Evolutionary conservation across 2,113 vertebrate genomes (phyloP).

Genomic region (Zosterops lateralis): DNA sequence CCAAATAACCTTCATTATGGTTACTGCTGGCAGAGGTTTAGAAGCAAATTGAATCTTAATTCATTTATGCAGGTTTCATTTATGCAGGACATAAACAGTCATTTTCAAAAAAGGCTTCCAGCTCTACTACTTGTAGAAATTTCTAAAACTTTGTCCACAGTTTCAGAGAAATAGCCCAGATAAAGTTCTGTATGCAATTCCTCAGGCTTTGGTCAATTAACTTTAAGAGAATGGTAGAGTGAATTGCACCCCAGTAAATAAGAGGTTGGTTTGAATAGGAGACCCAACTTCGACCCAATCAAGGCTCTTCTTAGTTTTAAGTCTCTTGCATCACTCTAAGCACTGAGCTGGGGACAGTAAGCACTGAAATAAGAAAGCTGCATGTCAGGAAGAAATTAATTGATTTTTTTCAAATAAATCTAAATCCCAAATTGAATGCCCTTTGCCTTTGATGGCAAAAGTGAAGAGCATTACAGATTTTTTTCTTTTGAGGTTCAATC

Average conservation of each 20-base stretch:
- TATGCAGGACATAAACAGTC: background rate
- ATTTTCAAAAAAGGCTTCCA: background rate
- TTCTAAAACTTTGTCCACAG: background rate
- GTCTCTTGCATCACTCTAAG: background rate
- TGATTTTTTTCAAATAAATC: background rate
- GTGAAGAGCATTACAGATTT: background rate
- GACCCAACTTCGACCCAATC: background rate
- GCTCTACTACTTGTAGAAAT: background rate
- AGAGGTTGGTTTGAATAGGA: background rate
- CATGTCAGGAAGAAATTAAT: background rate
- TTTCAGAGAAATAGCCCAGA: background rate
- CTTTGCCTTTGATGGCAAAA: background rate
- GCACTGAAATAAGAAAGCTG: background rate
- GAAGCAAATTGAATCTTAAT: constrained; percentile 3
- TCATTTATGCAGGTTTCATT: background rate
- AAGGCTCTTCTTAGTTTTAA: background rate
- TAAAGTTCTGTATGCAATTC: background rate
- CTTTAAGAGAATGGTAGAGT: background rate
- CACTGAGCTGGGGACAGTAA: background rate
- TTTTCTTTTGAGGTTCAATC: background rate
- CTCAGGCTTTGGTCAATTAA: background rate
- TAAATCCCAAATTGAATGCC: background rate
- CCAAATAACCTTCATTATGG: background rate
- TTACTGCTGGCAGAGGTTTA: background rate
- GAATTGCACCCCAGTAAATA: background rate